These are phyloP conservation scores for Melospiza melodia DNA, from an alignment of 2,113 vertebrate species.

Conservation along the genomic window DNA sequence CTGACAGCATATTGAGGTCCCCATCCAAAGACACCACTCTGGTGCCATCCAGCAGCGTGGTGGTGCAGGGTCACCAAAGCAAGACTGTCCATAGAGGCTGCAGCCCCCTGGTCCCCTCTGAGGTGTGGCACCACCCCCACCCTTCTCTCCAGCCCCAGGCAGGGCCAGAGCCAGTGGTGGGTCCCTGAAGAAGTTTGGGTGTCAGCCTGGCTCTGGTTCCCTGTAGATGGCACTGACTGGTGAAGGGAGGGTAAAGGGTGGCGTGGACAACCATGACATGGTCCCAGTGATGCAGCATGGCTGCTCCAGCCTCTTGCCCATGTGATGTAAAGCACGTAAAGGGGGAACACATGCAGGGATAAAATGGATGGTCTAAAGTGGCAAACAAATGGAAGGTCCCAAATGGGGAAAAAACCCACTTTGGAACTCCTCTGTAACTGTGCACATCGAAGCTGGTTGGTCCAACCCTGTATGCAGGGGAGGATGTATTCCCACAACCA, in stretches of 20 bases:
- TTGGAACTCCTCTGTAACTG: not conserved
- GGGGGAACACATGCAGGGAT: not conserved
- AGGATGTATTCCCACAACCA: not conserved
- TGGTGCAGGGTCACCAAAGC: not conserved
- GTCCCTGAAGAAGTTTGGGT: not conserved
- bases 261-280: not conserved
- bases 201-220: not conserved
- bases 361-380: not conserved
- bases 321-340: rapidly evolving
- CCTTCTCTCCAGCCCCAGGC: not conserved
- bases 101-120: not conserved
- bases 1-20: not conserved
- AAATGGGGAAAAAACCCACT: not conserved
- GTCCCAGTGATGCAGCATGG: not conserved
- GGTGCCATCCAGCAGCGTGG: not conserved
- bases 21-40: not conserved
- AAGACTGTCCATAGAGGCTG: not conserved
- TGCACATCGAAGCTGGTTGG: not conserved
- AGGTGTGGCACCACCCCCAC: rapidly evolving
- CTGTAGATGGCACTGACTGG: not conserved
- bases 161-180: not conserved
- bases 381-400: not conserved
- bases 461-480: not conserved
- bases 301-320: not conserved
- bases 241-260: not conserved